Evolutionary conservation across 2,888 invertebrate genomes (phyloP), one percentile per base, ranked within the genome.

Genomic region (Caenorhabditis sp.): DNA sequence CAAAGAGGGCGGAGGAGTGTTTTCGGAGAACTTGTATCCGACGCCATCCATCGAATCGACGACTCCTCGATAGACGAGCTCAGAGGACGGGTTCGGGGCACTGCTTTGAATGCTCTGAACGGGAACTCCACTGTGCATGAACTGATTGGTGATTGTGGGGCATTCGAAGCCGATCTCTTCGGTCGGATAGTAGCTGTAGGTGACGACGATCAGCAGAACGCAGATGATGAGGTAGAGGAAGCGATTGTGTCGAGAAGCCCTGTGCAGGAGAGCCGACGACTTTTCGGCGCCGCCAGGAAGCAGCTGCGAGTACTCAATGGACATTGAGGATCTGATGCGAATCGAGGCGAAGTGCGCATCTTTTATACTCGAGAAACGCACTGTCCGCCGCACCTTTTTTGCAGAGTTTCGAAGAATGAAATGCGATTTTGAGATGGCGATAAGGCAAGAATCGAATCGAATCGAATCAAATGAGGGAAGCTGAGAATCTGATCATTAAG

Each of bases 41-140:
- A 48, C 48, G n/a, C 48, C 48, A 8, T 48, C 48, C 48, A 48
- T 48, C 30, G 48, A 48, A 17, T 48, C 48, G 30, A 48, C 48
- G 24, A 48, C 48, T n/a, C 48, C 48, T 27, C 48, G 27, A 15
- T 48, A 48, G 17, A 48, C 30, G 27, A 48, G 17, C 22, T 46
- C 46, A 5, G 46, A 46, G 11, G 48, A 3, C 3, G 48, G 15
- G 17, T 8, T 27, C 17, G 4, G 30, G 27, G 17, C 48, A 15
- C 2, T 1, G 1, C 27, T 8, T 1, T 1, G 7, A n/a, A 13
- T n/a, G 24, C 2, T n/a, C n/a, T 7, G 5, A 5, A 48, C 8
- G 11, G 48, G 17, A 30, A 9, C 11, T 1, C 3, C 7, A n/a
- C n/a, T 46, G n/a, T n/a, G n/a, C n/a, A n/a, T n/a, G 35, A 7